Evolutionary conservation across 1,140 invertebrate species (phyloP), one percentile per base, ranked within the genome.

Genomic region (Anadara kagoshimensis): DNA sequence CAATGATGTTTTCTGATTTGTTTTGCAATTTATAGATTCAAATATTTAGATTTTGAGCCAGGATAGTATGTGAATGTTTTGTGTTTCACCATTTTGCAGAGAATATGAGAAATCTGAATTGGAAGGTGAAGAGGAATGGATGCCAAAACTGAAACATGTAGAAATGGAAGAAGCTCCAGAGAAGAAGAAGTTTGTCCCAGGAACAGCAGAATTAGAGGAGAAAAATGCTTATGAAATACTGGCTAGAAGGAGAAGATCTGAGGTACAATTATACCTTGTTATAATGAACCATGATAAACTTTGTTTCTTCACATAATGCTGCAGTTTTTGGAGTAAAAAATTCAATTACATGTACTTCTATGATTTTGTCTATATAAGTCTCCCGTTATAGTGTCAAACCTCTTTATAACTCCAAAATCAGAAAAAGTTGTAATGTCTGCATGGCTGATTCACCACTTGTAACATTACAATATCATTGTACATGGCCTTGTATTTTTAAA

Each of bases 101-200:
- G 83, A 87, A 69, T 71, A 76, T 43, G 71, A 75, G 20, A 62
- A 62, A 18, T 63, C 73, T 29, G 72, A 63, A 54, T 44, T 51
- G n/a, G 81, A 85, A 24, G 80, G 80, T 20, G 85, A 83, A 36
- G 63, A 70, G 49, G 67, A 75, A 43, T 79, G 83, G 73, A 68
- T 82, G 43, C 81, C 81, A 12, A 76, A 69, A 24, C 76, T 87
- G 26, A 83, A 82, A 65, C 83, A 86, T 76, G 81, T 85, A 16
- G 82, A 85, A 69, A 41, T 61, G 12, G 78, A 79, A 70, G 83
- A 83, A 63, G 66, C 77, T 22, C 78, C 81, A 41, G 79, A 82
- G 56, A 66, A 75, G 36, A 81, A 81, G 45, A 79, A 80, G 29
- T 79, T 68, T 64, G 47, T 54, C 58, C 67, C 76, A 44, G 76